A percentile compares a stretch with the other conserved stretches of the same genome.
Evolutionary conservation across 2,797 vertebrate species (phyloP).

Genomic region (Gouania willdenowi): DNA sequence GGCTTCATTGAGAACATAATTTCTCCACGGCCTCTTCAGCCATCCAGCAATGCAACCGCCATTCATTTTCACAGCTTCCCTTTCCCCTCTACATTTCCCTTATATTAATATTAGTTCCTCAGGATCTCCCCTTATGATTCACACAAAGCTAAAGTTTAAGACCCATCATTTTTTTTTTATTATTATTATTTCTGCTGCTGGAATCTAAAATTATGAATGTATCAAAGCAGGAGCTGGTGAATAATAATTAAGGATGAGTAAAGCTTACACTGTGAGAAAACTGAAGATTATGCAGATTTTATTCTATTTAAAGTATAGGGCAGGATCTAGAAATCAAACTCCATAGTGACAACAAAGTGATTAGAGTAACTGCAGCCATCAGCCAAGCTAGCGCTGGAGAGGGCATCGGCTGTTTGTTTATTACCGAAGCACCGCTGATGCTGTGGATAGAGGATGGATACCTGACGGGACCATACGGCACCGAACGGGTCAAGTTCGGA

Average conservation of each 20-base stretch:
- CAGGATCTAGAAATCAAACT: too few relatives aligned
- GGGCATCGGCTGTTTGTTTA: too few relatives aligned
- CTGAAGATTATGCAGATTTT: background rate
- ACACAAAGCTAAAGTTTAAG: background rate
- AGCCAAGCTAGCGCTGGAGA: too few relatives aligned
- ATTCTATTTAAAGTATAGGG: too few relatives aligned
- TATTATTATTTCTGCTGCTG: background rate
- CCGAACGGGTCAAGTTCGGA: too few relatives aligned
- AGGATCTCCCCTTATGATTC: slow-evolving; percentile 9
- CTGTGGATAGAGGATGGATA: too few relatives aligned
- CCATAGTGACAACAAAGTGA: too few relatives aligned
- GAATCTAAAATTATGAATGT: slow-evolving; percentile 1
- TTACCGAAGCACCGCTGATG: too few relatives aligned
- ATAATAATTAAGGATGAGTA: background rate
- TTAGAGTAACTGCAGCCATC: too few relatives aligned
- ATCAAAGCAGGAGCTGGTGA: background rate
- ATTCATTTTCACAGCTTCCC: slow-evolving; percentile 29
- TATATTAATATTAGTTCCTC: slow-evolving; percentile 9
- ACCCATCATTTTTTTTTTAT: background rate
- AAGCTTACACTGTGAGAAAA: background rate
- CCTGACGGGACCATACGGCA: too few relatives aligned
- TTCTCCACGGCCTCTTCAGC: slow-evolving; percentile 60
- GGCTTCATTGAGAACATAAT: slow-evolving; percentile 69
- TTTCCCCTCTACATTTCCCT: slow-evolving; percentile 33
- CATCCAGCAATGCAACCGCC: slow-evolving; percentile 35